Evolutionary conservation across 2,797 vertebrate species (phyloP), one percentile per base, ranked within the genome.

Genomic region (Anisognathus igniventris): DNA sequence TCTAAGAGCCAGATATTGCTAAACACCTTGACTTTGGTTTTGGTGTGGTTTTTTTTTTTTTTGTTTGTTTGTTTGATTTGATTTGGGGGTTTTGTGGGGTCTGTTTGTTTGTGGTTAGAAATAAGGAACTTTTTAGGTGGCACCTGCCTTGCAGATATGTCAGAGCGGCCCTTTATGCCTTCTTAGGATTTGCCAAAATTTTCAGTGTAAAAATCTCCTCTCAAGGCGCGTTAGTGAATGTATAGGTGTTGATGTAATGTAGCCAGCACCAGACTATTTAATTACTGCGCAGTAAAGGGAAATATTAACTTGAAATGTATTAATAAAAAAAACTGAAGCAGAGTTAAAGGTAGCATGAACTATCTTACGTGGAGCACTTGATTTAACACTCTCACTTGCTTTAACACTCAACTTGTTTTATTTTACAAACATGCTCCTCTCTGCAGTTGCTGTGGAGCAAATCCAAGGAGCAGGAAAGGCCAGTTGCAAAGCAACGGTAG

Each of bases 141-240:
- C 23, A 47, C 11, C 48, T 92, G 31, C 71, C 53, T 66, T 57
- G 25, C 24, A 75, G 24, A 3, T 71, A 20, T 9, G 16, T 50
- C 42, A 74, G 48, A 53, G 23, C 42, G 51, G 62, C 31, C 25
- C 9, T 72, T 88, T 88, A 73, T 87, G 56, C 37, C 5, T 45
- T 68, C 4, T 45, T 62, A 56, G n/a, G 70, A 70, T 73, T 40
- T 89, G n/a, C 40, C 45, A 35, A 23, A 70, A 84, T 47, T 61
- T 66, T 17, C 3, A 40, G 27, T 16, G 5, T 47, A 76, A 70
- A 40, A 86, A 35, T 70, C 27, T 72, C 14, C 21, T 76, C 24
- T 40, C 13, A 3, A 79, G 51, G 12, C 0, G 0, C n/a, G 9
- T 66, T 47, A 53, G 5, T 42, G 58, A 53, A 35, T 37, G 13